These are phyloP conservation scores for Myotis findleyi DNA, from an alignment of 2,797 vertebrate genomes.

Conservation along the genomic window DNA sequence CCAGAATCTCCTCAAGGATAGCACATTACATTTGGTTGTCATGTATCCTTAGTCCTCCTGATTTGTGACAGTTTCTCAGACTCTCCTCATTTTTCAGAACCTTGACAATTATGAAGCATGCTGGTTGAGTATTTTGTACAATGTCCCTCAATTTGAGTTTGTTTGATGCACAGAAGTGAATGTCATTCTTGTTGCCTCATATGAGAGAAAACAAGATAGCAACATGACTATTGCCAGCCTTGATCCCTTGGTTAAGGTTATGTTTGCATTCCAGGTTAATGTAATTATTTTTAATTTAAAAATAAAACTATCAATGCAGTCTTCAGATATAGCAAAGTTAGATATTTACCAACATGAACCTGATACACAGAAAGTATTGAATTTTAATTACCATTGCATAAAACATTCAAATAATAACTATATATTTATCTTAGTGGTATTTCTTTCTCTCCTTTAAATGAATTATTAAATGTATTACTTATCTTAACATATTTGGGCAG, in stretches of 20 bases:
- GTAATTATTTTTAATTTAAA: background rate
- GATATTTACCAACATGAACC: background rate
- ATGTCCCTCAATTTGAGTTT: background rate
- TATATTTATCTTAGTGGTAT: background rate
- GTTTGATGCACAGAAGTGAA: background rate
- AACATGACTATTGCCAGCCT: background rate
- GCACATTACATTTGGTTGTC: background rate
- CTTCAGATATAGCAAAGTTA: background rate
- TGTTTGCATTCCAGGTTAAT: background rate
- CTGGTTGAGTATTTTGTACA: background rate
- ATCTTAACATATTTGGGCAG: background rate
- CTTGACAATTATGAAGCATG: background rate
- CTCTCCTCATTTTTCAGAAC: background rate
- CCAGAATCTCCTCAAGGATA: background rate
- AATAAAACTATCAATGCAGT: background rate
- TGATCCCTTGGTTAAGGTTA: background rate
- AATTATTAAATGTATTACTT: constrained; percentile 32
- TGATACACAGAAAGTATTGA: background rate
- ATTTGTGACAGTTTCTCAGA: background rate
- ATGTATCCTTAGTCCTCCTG: background rate
- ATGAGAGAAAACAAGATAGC: background rate
- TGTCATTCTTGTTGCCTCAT: background rate
- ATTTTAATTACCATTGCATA: background rate
- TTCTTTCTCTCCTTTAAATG: background rate
- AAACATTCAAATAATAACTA: background rate